A percentile compares a stretch with the other conserved stretches of the same genome.
These are phyloP conservation scores for Holcopasites calliopsidis DNA, from an alignment of 1,140 invertebrate species.

Conservation along the genomic window DNA sequence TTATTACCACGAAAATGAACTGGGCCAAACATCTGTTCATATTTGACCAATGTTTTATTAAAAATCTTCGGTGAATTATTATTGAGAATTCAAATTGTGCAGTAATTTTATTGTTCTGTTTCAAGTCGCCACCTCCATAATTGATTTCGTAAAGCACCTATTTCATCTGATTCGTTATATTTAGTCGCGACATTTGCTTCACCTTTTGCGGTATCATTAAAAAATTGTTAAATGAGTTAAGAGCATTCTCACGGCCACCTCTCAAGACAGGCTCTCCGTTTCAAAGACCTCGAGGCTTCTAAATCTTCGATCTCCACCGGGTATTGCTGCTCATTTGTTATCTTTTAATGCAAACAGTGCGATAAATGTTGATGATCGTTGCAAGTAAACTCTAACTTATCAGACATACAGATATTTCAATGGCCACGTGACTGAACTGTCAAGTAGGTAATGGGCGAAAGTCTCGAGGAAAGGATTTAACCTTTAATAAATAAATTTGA, in stretches of 20 bases:
- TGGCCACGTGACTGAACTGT: not conserved
- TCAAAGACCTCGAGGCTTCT: constrained; percentile 7
- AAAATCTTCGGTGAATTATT: too few species aligned
- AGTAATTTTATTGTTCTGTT: not conserved
- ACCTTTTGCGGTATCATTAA: constrained; percentile 26
- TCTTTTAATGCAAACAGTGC: not conserved
- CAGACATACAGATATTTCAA: not conserved
- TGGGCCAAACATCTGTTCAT: too few species aligned
- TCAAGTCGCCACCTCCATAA: not conserved
- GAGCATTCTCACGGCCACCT: constrained; percentile 22
- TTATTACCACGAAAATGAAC: too few species aligned
- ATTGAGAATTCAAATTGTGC: too few species aligned
- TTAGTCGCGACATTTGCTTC: constrained; percentile 26
- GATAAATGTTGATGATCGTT: constrained; percentile 12
- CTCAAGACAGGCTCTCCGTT: constrained; percentile 6
- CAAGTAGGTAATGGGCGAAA: not conserved
- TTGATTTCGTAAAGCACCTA: not conserved
- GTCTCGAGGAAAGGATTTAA: constrained; percentile 2
- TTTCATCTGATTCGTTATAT: not conserved
- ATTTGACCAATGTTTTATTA: too few species aligned
- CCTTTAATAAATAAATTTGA: too few species aligned
- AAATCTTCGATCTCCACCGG: constrained; percentile 17
- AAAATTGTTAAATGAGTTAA: constrained; percentile 10
- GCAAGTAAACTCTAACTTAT: not conserved
- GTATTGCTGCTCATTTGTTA: constrained; percentile 1